Evolutionary conservation across 2,113 vertebrate species (phyloP), one percentile per base, ranked within the genome.

Genomic region (Pyxicephalus adspersus): DNA sequence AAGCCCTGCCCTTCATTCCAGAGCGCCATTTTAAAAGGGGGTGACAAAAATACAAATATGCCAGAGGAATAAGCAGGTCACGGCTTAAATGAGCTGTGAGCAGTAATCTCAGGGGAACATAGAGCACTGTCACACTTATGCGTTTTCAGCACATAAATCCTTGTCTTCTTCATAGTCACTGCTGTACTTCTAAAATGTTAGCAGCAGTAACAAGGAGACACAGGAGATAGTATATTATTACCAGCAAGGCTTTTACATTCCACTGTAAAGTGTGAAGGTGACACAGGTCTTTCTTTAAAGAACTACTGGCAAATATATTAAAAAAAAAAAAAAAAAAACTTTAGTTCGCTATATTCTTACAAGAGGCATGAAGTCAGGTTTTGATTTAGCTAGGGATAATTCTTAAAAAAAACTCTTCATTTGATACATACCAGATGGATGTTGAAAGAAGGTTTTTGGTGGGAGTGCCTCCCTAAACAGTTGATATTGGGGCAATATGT

Each of bases 41-140:
- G 81, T 85, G 57, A 13, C 83, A 85, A 85, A 90, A 91, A 85
- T 87, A 87, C 83, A 88, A 91, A 91, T 88, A 84, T 65, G 89
- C 82, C 91, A 86, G 83, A 85, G 90, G 83, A 77, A 86, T 90
- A 90, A 90, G 80, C 86, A 87, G 84, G 91, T 93, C 89, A 90
- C 75, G 87, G 83, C 82, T 91, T 65, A 91, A 86, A 91, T 87
- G 84, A 91, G 84, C 80, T 90, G 85, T 87, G 87, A 88, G 84
- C 70, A 84, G 84, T 76, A 34, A 74, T 92, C 88, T 84, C 87
- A 81, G 61, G 87, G 85, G 89, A 85, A 87, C 67, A 20, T 78
- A 84, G 22, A 89, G 84, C 81, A 70, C 4, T 91, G 84, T 85
- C 85, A 88, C 29, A 58, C 61, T 85, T 90, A 57, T 55, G 76